These are phyloP conservation scores for Laticauda laticaudata DNA, from an alignment of 2,113 vertebrate genomes.

Conservation along the genomic window DNA sequence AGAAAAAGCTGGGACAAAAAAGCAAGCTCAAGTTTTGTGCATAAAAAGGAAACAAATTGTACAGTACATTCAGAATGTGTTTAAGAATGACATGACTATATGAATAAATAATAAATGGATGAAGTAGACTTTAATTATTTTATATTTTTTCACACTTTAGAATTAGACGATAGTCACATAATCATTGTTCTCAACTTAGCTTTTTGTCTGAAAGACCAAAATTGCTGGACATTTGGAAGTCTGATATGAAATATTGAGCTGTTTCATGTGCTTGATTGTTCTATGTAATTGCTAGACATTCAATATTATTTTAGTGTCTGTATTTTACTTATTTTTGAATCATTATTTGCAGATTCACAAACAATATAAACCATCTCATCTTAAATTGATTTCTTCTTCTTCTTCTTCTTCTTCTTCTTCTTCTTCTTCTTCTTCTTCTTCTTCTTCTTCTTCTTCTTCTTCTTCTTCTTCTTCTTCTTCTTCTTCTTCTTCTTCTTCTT, in stretches of 20 bases:
- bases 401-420: too few species aligned
- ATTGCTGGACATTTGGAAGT: not conserved
- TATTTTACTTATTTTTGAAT: not conserved
- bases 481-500: too few species aligned
- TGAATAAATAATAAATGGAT: not conserved
- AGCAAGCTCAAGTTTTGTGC: not conserved
- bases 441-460: too few species aligned
- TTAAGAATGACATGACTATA: not conserved
- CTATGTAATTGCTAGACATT: not conserved
- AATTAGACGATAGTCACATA: not conserved
- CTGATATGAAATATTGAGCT: not conserved
- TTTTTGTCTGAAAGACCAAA: not conserved
- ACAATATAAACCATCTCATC: not conserved
- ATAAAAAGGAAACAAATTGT: not conserved
- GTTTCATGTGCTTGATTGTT: not conserved
- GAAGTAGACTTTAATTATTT: not conserved
- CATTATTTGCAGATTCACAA: slow-evolving; percentile 1
- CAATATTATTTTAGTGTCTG: not conserved
- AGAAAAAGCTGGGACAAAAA: not conserved
- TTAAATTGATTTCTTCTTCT: not conserved
- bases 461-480: too few species aligned
- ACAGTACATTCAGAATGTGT: not conserved
- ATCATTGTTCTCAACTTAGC: not conserved
- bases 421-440: too few species aligned
- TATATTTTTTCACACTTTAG: not conserved